Percentiles rank a stretch among this genome's conserved stretches.
phyloP scores from a whole-genome alignment of 2,888 invertebrate genomes.

The Agrochola circellaris region DNA sequence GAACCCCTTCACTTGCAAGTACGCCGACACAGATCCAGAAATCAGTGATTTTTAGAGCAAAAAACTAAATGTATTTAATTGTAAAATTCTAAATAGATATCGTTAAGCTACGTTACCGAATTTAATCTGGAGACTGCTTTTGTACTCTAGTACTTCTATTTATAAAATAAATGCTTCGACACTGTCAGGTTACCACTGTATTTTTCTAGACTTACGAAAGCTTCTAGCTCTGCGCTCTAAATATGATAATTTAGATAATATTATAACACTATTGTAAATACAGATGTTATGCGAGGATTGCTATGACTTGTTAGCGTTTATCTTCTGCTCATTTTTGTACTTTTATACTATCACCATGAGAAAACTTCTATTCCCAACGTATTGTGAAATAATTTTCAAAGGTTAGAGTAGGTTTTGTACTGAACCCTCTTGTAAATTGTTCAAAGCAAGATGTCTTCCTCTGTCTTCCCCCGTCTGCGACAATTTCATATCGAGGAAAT shows the following conservation, averaged over 20 bases:
- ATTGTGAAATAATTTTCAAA: constrained; percentile 64
- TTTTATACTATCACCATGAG: constrained; percentile 83
- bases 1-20: constrained; percentile 94
- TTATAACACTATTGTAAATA: constrained; percentile 79
- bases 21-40: constrained; percentile 93
- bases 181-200: constrained; percentile 88
- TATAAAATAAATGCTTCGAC: constrained; percentile 86
- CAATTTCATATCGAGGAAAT: constrained; percentile 75
- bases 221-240: constrained; percentile 75
- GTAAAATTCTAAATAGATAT: constrained; percentile 80
- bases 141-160: constrained; percentile 87
- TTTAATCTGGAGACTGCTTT: constrained; percentile 91
- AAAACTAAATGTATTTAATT: constrained; percentile 72
- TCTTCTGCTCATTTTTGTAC: constrained; percentile 88
- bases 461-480: constrained; percentile 82
- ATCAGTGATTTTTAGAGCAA: constrained; percentile 91
- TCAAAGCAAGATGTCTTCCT: constrained; percentile 85
- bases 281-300: constrained; percentile 78
- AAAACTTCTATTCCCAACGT: constrained; percentile 67
- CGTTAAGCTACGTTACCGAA: constrained; percentile 90
- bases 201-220: constrained; percentile 86
- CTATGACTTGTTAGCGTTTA: constrained; percentile 74
- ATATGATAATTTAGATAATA: constrained; percentile 68
- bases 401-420: constrained; percentile 72
- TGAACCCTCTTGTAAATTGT: constrained; percentile 65